Evolutionary conservation across 1,140 invertebrate species (phyloP).

Genomic region (Babylonia areolata): DNA sequence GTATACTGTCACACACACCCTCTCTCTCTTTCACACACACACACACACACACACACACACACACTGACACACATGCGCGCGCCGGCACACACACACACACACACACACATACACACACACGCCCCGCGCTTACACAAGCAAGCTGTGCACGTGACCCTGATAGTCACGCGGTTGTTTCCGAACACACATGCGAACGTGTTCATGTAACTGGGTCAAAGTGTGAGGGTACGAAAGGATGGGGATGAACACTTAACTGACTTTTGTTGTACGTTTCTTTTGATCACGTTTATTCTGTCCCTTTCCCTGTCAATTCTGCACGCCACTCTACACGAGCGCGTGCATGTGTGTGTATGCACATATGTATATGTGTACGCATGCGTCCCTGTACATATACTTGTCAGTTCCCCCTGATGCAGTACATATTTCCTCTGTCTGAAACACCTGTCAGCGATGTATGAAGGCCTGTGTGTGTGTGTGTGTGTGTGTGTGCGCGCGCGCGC

Average conservation of each 20-base stretch:
- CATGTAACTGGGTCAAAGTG: too few species aligned
- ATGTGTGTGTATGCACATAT: not conserved
- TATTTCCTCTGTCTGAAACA: too few species aligned
- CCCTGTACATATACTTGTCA: not conserved
- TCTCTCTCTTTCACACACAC: too few species aligned
- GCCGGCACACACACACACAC: not conserved
- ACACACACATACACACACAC: not conserved
- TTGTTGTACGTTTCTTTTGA: not conserved
- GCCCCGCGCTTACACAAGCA: not conserved
- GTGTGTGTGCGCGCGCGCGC: not conserved
- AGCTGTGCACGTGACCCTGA: not conserved
- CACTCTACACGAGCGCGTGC: too few species aligned
- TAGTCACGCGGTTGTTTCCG: not conserved
- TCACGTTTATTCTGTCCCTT: not conserved
- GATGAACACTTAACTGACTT: too few species aligned
- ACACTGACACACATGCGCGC: too few species aligned
- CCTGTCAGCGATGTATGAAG: not conserved
- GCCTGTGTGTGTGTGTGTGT: constrained; percentile 7
- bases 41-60: too few species aligned
- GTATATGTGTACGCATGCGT: not conserved
- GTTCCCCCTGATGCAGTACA: not conserved
- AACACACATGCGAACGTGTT: too few species aligned
- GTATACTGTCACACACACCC: too few species aligned
- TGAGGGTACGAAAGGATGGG: too few species aligned
- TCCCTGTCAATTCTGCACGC: not conserved